phyloP scores from a whole-genome alignment of 2,888 invertebrate species.

The Scaeva pyrastri region DNA sequence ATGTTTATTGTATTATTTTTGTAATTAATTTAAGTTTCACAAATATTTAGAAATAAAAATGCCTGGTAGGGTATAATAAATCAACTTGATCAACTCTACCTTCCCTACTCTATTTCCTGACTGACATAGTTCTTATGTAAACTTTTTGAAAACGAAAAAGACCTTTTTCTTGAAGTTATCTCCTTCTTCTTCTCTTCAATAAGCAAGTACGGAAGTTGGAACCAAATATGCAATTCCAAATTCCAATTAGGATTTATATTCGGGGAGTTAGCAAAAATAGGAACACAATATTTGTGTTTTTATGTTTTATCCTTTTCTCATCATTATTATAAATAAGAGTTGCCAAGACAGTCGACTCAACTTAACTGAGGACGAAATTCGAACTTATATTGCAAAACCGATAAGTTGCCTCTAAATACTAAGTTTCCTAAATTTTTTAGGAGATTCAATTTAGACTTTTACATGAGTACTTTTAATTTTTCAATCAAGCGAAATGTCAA shows the following conservation, averaged over 20 bases:
- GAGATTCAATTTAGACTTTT: no score
- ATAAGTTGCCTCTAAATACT: not conserved
- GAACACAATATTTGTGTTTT: not conserved
- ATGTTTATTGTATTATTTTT: no score
- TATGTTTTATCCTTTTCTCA: not conserved
- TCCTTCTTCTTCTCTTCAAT: not conserved
- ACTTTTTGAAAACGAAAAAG: not conserved
- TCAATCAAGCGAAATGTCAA: no score
- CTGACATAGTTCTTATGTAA: not conserved
- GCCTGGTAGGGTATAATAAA: no score
- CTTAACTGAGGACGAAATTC: not conserved
- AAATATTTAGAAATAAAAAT: not conserved
- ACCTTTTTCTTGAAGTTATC: not conserved
- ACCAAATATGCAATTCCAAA: not conserved
- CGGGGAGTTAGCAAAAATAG: not conserved
- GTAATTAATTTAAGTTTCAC: no score
- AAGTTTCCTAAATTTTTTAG: no score
- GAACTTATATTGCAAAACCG: not conserved
- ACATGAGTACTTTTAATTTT: no score
- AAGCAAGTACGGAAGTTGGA: no score
- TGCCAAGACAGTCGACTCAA: not conserved
- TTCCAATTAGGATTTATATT: not conserved
- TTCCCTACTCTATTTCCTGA: no score
- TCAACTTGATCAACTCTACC: no score
- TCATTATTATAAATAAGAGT: not conserved